Base-by-base conservation (phyloP, 1,140 invertebrate genomes). In the Drosophila fuyamai region DNA sequence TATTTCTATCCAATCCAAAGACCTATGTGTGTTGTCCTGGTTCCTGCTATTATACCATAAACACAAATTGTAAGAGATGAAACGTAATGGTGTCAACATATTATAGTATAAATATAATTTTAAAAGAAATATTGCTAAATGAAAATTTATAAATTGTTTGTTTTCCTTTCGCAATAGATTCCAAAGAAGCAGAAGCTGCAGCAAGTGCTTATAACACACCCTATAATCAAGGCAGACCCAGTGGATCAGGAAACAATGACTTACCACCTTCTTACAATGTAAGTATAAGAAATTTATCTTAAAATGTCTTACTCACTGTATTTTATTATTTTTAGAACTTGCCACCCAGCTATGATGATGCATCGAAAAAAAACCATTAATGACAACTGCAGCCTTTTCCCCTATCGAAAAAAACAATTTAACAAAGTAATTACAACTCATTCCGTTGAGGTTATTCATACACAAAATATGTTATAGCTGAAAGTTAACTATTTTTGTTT, bases 241-340 rank as follows among this genome's bases (percentile, higher is more conserved):
- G 72, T 67, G 61, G 77, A 55, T 60, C 81, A n/a, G 84, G 76
- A 82, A 96, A 96, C 86, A 96, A 96, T 56, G 98, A 97, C 83
- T 95, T 97, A 73, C 97, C 97, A 71, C 96, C 97, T 51, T 96
- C 96, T 41, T 96, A 96, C 84, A 96, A 97, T 93, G 96, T 97
- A 94, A 95, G 96, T 95, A 48, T 7, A 16, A 6, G n/a, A 10
- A 51, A 35, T 12, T 0, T 3, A 35, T 51, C 0, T 7, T 13
- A 1, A 12, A 0, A n/a, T 8, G 8, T 23, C 6, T 27, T 32
- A 7, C 7, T 18, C 7, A 23, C 27, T 46, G 53, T 36, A 41
- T 51, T 35, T 8, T 16, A 5, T 54, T 35, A 5, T 43, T 72
- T 68, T 1, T 92, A 96, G 95, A 96, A 96, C 93, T 95, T 95